These are phyloP conservation scores for Leptopilina myrica DNA, from an alignment of 2,888 invertebrate species.

Conservation along the genomic window DNA sequence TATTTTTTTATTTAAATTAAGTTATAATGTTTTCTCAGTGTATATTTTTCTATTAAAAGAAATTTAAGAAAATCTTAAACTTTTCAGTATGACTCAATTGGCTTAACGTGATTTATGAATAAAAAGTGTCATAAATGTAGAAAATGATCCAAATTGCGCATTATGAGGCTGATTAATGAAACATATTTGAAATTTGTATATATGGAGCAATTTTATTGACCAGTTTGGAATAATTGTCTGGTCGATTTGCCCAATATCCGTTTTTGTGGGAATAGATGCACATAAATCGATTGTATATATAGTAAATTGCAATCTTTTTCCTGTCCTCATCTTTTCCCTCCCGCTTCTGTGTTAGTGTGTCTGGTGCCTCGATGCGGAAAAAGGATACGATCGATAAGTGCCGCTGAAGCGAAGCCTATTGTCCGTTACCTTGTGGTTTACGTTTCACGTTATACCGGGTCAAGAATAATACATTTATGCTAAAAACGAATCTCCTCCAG, in stretches of 20 bases:
- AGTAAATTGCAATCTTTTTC: conserved; percentile 26
- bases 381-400: conserved; percentile 32
- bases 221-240: conserved; percentile 1
- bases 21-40: no score
- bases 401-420: conserved; percentile 19
- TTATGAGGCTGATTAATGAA: conserved; percentile 5
- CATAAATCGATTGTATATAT: not conserved
- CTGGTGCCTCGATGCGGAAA: conserved; percentile 25
- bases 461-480: conserved; percentile 10
- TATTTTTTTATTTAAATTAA: no score
- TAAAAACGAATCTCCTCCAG: not conserved
- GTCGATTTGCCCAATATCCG: conserved; percentile 9
- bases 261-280: not conserved
- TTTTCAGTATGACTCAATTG: no score
- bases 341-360: no score
- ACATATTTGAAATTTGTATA: not conserved
- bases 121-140: no score
- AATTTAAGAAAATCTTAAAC: no score
- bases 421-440: conserved; percentile 25
- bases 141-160: not conserved
- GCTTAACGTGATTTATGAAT: no score
- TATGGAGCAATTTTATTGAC: conserved; percentile 2
- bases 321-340: conserved; percentile 1
- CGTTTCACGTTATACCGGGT: conserved; percentile 30
- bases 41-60: no score